Conservation (phyloP, 2,888 invertebrate species). For the Xanthostigma xanthostigma region DNA sequence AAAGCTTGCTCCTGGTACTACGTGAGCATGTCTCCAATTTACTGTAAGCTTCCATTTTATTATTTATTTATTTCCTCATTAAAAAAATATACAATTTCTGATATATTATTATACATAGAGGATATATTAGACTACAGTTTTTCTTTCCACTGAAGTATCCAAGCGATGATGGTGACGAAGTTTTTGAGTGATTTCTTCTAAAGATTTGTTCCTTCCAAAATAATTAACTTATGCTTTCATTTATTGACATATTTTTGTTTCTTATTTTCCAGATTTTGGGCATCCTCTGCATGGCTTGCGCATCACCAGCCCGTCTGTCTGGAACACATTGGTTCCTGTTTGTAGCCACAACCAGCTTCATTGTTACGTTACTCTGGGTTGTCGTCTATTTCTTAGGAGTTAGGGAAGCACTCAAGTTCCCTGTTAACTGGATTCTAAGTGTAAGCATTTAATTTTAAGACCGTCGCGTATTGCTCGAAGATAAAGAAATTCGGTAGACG, state of each 20-base stretch:
- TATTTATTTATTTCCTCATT: too few species aligned
- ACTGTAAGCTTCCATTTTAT: too few species aligned
- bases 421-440: constrained; percentile 71
- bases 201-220: too few species aligned
- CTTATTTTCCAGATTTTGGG: constrained; percentile 55
- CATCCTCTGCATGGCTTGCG: constrained; percentile 71
- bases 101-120: too few species aligned
- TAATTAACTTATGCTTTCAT: too few species aligned
- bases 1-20: too few species aligned
- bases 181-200: too few species aligned
- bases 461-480: background rate
- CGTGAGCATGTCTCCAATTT: too few species aligned
- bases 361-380: constrained; percentile 66
- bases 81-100: too few species aligned
- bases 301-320: constrained; percentile 46
- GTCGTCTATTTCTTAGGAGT: constrained; percentile 67
- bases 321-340: constrained; percentile 74
- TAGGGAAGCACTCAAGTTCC: constrained; percentile 59
- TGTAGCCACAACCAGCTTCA: constrained; percentile 68
- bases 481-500: background rate
- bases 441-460: constrained; percentile 35
- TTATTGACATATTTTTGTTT: constrained; percentile 5
- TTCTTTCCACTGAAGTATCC: too few species aligned
- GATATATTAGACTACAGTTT: too few species aligned
- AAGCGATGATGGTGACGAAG: too few species aligned